phyloP scores from a whole-genome alignment of 2,888 invertebrate genomes.

The Hydropsyche betteni region DNA sequence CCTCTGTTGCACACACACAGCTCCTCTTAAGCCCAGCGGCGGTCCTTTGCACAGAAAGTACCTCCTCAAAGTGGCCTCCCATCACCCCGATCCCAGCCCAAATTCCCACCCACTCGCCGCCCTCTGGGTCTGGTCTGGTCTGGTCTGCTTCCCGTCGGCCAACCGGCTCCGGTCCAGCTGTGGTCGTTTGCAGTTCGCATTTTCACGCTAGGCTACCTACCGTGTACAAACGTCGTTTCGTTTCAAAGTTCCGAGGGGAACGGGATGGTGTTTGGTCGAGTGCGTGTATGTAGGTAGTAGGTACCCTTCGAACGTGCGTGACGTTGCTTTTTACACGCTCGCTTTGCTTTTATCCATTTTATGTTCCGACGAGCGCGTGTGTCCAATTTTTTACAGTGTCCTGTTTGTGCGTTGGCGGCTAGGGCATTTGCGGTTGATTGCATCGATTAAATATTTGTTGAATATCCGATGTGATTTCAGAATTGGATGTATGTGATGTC shows the following conservation, averaged over 20 bases:
- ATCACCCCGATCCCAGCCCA: neutral
- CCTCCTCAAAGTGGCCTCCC: slow-evolving; percentile 20
- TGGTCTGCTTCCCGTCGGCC: slow-evolving; percentile 6
- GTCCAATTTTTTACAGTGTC: no score
- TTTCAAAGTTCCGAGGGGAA: no score
- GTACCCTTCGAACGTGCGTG: slow-evolving; percentile 10
- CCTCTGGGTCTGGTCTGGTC: neutral
- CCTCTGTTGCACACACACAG: slow-evolving; percentile 22
- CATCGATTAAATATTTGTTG: no score
- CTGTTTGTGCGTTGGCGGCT: no score
- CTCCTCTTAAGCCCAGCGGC: slow-evolving; percentile 21
- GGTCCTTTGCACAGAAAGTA: slow-evolving; percentile 30
- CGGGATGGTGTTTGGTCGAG: no score
- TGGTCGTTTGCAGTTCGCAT: slow-evolving; percentile 30
- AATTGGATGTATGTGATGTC: no score
- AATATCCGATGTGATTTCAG: no score
- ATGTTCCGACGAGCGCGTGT: slow-evolving; percentile 3
- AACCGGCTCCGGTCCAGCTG: slow-evolving; percentile 28
- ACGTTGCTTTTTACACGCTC: slow-evolving; percentile 18
- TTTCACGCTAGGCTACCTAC: slow-evolving; percentile 17
- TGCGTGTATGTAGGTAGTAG: neutral
- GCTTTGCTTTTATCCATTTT: slow-evolving; percentile 14
- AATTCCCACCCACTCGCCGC: neutral
- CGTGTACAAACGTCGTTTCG: no score
- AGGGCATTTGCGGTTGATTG: no score